Base-by-base conservation (phyloP, 2,888 invertebrate species). In the Drosophila subquinaria region DNA sequence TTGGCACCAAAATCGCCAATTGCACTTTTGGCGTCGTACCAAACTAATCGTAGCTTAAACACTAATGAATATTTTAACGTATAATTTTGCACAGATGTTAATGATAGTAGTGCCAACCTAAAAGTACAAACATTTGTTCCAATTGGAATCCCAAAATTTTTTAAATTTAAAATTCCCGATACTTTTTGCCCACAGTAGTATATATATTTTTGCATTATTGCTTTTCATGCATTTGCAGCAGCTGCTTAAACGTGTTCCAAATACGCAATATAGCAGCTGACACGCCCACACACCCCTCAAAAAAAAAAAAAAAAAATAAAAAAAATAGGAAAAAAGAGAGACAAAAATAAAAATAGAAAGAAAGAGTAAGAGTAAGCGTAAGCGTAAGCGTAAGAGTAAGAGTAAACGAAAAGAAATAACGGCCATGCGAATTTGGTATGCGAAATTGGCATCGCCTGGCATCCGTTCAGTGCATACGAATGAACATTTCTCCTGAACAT, bases 241-340 rank as follows among this genome's bases (percentile, higher is more conserved):
- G 76, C 87, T 87, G 82, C 81, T 82, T 84, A 84, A 87, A 85
- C 85, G 85, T 85, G 85, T 85, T 85, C 79, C 88, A 84, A 82
- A 82, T 85, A 87, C 85, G 85, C 88, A 87, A 87, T 84, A 69
- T 73, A 68, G 65, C 69, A 36, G 63, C 61, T 30, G 56, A 38
- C 68, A 68, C 67, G 55, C 65, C 55, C 69, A 59, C 55, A 42
- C 9, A 20, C 17, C 40, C 11, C 23, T 27, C 38, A 38, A 15
- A 30, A 38, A 23, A 17, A 13, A 52, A 35, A 36, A 36, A 42
- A 30, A 10, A 55, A 15, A 17, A 23, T 13, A 8, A 6, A 10
- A 8, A 17, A 23, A 17, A 13, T 35, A 51, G 48, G 17, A 52
- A 35, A 36, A 36, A 42, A 30, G 38, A 48, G 36, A 27, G 42